These are phyloP conservation scores for Ctenomys sociabilis DNA, from an alignment of 2,113 vertebrate species.

Conservation along the genomic window DNA sequence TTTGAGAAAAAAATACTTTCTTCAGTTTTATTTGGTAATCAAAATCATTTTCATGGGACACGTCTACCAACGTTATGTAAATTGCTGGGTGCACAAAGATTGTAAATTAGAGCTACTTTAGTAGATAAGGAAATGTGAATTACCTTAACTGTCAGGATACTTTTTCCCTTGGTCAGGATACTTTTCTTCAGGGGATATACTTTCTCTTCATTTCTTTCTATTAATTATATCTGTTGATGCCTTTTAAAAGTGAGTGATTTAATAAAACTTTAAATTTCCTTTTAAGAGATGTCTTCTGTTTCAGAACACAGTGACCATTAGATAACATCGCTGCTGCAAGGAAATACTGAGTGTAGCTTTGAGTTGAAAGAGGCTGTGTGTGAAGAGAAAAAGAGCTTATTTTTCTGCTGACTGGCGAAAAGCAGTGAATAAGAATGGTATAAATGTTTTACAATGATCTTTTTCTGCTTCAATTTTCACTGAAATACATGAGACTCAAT, in stretches of 20 bases:
- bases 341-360: slow-evolving; percentile 35
- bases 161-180: slow-evolving; percentile 31
- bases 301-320: slow-evolving; percentile 58
- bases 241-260: slow-evolving; percentile 16
- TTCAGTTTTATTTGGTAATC: not conserved
- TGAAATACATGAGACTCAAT: slow-evolving; percentile 52
- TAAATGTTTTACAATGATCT: slow-evolving; percentile 49
- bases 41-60: not conserved
- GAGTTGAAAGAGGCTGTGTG: slow-evolving; percentile 57
- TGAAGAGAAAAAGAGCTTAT: not conserved
- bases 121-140: slow-evolving; percentile 12
- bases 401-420: slow-evolving; percentile 62
- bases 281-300: slow-evolving; percentile 35
- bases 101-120: not conserved
- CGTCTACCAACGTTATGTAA: not conserved
- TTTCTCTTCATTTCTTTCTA: slow-evolving; percentile 51
- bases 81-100: slow-evolving; percentile 9
- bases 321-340: slow-evolving; percentile 47
- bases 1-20: not conserved
- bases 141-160: slow-evolving; percentile 18
- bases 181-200: slow-evolving; percentile 27
- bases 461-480: slow-evolving; percentile 64
- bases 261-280: slow-evolving; percentile 55
- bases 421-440: slow-evolving; percentile 11
- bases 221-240: slow-evolving; percentile 30